Evolutionary conservation across 2,888 invertebrate species (phyloP).

Genomic region (Chrysina gloriosa): DNA sequence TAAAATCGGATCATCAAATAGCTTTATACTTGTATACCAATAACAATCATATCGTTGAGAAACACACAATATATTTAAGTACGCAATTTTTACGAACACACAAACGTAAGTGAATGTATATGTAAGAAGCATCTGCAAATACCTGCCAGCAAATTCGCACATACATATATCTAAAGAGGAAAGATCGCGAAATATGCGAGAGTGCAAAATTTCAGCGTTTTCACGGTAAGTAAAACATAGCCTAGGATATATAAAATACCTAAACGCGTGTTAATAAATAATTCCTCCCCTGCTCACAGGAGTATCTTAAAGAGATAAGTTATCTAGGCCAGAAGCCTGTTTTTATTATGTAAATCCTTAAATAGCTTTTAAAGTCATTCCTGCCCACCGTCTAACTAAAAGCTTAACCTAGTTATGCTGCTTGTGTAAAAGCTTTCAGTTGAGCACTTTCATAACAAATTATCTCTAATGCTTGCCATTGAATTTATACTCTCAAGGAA

Average conservation of each 20-base stretch:
- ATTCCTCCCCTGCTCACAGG: background rate
- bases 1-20: no score
- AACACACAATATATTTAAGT: no score
- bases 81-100: no score
- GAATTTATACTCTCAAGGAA: slow-evolving; percentile 39
- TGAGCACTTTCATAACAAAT: slow-evolving; percentile 44
- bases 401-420: slow-evolving; percentile 46
- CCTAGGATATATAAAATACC: slow-evolving; percentile 7
- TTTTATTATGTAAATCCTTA: slow-evolving; percentile 47
- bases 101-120: no score
- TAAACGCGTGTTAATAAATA: slow-evolving; percentile 20
- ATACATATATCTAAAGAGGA: no score
- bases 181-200: no score
- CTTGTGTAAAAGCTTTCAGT: slow-evolving; percentile 46
- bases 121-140: no score
- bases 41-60: no score
- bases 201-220: no score
- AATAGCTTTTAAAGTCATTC: slow-evolving; percentile 47
- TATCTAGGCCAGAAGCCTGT: slow-evolving; percentile 39
- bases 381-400: slow-evolving; percentile 45
- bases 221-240: no score
- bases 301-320: slow-evolving; percentile 39
- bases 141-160: no score
- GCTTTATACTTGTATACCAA: no score
- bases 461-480: slow-evolving; percentile 43